phyloP scores from a whole-genome alignment of 1,140 invertebrate species.

The Drosophila hydei region DNA sequence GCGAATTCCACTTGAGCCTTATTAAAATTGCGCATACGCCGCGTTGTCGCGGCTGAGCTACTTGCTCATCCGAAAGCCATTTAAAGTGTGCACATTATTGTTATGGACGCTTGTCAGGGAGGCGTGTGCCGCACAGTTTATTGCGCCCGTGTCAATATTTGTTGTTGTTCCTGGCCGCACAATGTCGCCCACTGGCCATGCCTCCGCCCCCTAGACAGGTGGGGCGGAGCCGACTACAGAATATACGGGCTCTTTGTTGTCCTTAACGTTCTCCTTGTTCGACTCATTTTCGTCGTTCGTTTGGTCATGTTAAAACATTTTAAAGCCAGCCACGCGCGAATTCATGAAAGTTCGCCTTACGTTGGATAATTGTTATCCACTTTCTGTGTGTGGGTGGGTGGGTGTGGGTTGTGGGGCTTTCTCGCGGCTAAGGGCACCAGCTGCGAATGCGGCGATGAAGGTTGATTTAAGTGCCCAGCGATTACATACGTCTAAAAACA shows the following conservation, averaged over 20 bases:
- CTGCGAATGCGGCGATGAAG: neutral
- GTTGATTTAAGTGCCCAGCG: conserved; percentile 8
- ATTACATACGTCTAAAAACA: conserved; percentile 12
- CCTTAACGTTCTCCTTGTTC: neutral
- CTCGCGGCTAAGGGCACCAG: neutral
- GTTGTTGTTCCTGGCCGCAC: conserved; percentile 51
- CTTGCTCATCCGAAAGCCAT: conserved; percentile 61
- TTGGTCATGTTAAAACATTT: conserved; percentile 57
- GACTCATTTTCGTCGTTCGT: conserved; percentile 13
- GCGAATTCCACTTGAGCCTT: conserved; percentile 59
- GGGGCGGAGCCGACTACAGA: conserved; percentile 2
- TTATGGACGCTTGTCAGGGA: conserved; percentile 28
- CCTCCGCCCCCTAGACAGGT: neutral
- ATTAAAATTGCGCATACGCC: conserved; percentile 67
- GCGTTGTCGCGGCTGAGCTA: conserved; percentile 23
- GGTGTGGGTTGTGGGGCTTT: neutral
- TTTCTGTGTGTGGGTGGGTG: neutral
- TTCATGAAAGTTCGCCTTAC: conserved; percentile 58
- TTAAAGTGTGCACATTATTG: conserved; percentile 61
- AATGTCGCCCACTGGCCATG: conserved; percentile 13
- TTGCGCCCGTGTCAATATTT: conserved; percentile 78
- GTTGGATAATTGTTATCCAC: conserved; percentile 62
- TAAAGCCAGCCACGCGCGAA: conserved; percentile 67
- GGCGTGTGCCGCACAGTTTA: conserved; percentile 49
- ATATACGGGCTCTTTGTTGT: conserved; percentile 52